Percentiles rank a stretch among this genome's conserved stretches.
phyloP scores from a whole-genome alignment of 2,113 vertebrate genomes.

The Phylloscopus whistleri region DNA sequence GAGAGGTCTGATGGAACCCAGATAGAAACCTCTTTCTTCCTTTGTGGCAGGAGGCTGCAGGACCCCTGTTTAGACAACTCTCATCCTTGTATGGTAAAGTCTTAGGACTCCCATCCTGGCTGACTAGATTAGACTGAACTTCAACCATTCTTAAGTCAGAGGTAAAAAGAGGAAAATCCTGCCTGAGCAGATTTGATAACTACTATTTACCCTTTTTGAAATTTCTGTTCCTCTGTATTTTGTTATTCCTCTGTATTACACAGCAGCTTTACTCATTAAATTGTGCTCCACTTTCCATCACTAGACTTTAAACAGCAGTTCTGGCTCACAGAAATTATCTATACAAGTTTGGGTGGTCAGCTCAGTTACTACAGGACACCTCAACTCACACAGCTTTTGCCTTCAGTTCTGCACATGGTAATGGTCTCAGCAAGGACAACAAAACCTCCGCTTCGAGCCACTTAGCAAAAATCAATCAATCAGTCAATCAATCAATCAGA shows the following conservation, averaged over 20 bases:
- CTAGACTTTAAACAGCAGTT: not conserved
- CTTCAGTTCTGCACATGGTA: not conserved
- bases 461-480: not conserved
- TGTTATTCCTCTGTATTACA: not conserved
- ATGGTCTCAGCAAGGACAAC: not conserved
- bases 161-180: not conserved
- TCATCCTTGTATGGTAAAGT: not conserved
- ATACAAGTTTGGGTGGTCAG: not conserved
- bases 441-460: not conserved
- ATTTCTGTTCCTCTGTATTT: not conserved
- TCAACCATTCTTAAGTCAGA: not conserved
- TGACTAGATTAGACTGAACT: not conserved
- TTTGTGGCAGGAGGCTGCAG: not conserved
- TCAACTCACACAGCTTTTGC: not conserved
- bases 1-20: not conserved
- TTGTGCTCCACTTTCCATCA: not conserved
- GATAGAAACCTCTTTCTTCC: not conserved
- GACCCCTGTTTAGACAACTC: not conserved
- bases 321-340: not conserved
- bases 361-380: not conserved
- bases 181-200: not conserved
- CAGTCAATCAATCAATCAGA: not conserved
- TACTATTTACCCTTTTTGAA: not conserved
- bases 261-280: not conserved
- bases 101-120: not conserved